These are phyloP conservation scores for Dryas iulia DNA, from an alignment of 1,140 invertebrate genomes.

Conservation along the genomic window DNA sequence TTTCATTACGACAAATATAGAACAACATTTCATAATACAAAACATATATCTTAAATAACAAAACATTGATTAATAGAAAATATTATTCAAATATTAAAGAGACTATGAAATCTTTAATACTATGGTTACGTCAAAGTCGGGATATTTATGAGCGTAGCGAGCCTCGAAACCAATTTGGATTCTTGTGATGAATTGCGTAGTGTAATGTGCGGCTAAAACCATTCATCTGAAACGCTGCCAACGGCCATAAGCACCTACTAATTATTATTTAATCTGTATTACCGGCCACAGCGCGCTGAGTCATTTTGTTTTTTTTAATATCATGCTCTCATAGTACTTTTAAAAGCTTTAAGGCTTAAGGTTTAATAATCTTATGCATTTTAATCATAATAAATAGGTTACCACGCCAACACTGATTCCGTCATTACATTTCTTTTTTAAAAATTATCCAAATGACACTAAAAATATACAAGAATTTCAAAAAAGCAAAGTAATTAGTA, in stretches of 20 bases:
- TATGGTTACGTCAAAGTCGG: constrained; percentile 23
- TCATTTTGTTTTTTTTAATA: constrained; percentile 6
- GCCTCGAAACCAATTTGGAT: constrained; percentile 30
- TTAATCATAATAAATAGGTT: not conserved
- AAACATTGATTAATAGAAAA: not conserved
- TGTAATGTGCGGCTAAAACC: constrained; percentile 35
- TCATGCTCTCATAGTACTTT: not conserved
- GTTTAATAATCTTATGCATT: not conserved
- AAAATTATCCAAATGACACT: not conserved
- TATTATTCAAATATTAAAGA: not conserved
- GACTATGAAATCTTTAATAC: not conserved
- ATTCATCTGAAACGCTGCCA: constrained; percentile 32
- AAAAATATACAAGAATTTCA: not conserved
- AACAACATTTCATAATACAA: not conserved
- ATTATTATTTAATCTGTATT: constrained; percentile 34
- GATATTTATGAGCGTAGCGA: constrained; percentile 28
- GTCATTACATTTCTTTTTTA: not conserved
- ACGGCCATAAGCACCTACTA: constrained; percentile 31
- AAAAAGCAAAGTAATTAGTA: not conserved
- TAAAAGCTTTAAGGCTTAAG: not conserved
- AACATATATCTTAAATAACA: not conserved
- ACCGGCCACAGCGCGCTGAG: constrained; percentile 15
- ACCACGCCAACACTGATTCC: not conserved
- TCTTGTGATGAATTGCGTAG: constrained; percentile 39
- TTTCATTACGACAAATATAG: not conserved